Conservation (phyloP, 2,888 invertebrate species). For the Nebria brevicollis region DNA sequence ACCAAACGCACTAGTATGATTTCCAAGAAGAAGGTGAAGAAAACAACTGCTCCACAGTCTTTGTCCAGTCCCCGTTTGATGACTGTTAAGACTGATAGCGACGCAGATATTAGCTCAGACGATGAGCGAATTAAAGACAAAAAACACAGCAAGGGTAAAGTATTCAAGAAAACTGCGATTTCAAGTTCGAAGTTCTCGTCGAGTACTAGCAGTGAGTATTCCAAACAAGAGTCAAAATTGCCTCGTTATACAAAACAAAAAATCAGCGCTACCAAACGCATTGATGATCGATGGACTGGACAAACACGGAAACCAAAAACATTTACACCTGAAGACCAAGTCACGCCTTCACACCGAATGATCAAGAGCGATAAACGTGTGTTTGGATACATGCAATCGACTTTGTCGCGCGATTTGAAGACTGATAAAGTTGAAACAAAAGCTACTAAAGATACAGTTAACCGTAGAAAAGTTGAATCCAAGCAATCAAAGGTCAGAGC, state of each 20-base stretch:
- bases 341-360: conserved; percentile 48
- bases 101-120: conserved; percentile 60
- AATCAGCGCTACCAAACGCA: conserved; percentile 38
- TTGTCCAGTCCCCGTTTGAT: conserved; percentile 48
- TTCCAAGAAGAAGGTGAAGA: conserved; percentile 34
- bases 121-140: conserved; percentile 51
- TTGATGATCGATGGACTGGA: conserved; percentile 47
- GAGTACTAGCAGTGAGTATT: conserved; percentile 44
- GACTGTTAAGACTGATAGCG: conserved; percentile 53
- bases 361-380: conserved; percentile 56
- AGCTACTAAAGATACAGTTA: conserved; percentile 48
- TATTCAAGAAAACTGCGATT: conserved; percentile 49
- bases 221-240: conserved; percentile 28
- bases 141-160: conserved; percentile 48
- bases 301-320: conserved; percentile 34
- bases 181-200: conserved; percentile 43
- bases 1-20: conserved; percentile 33
- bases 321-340: conserved; percentile 40
- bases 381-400: conserved; percentile 71
- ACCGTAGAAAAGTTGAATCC: conserved; percentile 45
- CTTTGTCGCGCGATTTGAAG: conserved; percentile 68
- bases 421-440: conserved; percentile 58
- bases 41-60: conserved; percentile 43
- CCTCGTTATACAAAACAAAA: conserved; percentile 38
- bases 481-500: conserved; percentile 26